phyloP scores from a whole-genome alignment of 2,113 vertebrate genomes.

The Melospiza melodia region DNA sequence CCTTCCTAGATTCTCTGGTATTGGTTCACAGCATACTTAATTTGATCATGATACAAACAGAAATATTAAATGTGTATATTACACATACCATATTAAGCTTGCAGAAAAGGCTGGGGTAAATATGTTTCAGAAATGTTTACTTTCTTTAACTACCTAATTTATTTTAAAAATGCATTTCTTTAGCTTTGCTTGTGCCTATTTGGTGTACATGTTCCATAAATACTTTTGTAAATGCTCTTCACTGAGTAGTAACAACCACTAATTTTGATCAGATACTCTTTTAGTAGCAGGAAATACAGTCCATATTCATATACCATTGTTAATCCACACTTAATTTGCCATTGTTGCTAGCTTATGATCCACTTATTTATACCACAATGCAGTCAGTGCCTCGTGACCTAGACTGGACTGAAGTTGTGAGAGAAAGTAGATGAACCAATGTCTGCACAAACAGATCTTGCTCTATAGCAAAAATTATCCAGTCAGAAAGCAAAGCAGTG shows the following conservation, averaged over 20 bases:
- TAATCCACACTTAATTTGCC: not conserved
- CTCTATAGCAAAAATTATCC: not conserved
- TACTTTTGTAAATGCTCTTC: not conserved
- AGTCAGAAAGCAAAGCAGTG: slow-evolving; percentile 6
- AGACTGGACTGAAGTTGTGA: not conserved
- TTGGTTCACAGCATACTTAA: not conserved
- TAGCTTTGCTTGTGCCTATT: not conserved
- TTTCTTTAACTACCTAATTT: not conserved
- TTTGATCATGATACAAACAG: not conserved
- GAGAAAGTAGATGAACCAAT: not conserved
- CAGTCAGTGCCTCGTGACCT: not conserved
- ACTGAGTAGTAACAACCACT: slow-evolving; percentile 14
- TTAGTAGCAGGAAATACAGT: not conserved
- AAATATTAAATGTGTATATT: slow-evolving; percentile 23
- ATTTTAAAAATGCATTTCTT: not conserved
- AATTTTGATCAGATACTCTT: slow-evolving; percentile 36
- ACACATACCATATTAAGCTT: not conserved
- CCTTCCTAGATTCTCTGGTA: not conserved
- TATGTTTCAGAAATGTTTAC: slow-evolving; percentile 21
- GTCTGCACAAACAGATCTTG: not conserved
- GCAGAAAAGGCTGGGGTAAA: slow-evolving; percentile 14
- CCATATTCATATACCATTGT: not conserved
- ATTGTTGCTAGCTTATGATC: not conserved
- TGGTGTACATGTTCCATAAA: not conserved
- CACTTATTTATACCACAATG: not conserved